phyloP scores from a whole-genome alignment of 2,113 vertebrate species.

The Trogon surrucura region DNA sequence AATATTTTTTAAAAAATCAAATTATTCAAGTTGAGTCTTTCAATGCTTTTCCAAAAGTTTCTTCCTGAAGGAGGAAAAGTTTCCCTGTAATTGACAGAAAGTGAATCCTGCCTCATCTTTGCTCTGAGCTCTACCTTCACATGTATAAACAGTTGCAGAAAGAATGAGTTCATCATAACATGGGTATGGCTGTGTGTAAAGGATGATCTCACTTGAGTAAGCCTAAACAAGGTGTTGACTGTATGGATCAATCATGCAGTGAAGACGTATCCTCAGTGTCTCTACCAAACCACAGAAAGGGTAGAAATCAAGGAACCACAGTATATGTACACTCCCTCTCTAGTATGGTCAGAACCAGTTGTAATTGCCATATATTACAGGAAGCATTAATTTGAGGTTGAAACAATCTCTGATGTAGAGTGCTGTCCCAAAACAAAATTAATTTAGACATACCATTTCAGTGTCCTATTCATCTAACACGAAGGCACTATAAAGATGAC shows the following conservation, averaged over 20 bases:
- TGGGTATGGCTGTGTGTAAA: background rate
- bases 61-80: background rate
- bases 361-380: background rate
- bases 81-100: background rate
- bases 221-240: background rate
- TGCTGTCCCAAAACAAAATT: background rate
- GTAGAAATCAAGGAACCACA: background rate
- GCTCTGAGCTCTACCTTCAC: background rate
- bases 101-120: background rate
- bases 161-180: slow-evolving; percentile 9
- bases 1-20: background rate
- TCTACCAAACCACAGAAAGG: background rate
- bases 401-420: background rate
- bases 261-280: background rate
- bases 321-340: background rate
- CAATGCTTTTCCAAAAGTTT: background rate
- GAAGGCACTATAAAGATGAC: background rate
- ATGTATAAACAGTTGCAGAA: background rate
- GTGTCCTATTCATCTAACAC: background rate
- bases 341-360: background rate
- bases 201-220: slow-evolving; percentile 23
- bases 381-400: slow-evolving; percentile 5
- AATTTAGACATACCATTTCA: background rate
- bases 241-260: background rate
- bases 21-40: background rate